These are phyloP conservation scores for Rhynchopsitta pachyrhyncha DNA, from an alignment of 2,113 vertebrate genomes.

Conservation along the genomic window DNA sequence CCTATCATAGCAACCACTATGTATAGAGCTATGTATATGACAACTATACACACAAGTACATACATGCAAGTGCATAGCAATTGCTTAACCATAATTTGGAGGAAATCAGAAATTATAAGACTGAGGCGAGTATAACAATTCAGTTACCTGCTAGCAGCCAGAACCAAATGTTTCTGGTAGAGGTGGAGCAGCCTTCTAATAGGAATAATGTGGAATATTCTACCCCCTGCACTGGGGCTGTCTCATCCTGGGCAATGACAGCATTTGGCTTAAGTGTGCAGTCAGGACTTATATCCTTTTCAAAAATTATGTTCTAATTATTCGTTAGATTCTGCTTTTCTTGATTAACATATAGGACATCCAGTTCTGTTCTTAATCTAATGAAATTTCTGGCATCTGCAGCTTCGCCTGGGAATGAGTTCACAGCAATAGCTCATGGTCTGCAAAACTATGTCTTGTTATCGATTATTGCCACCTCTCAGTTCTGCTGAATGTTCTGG, in stretches of 20 bases:
- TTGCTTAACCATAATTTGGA: background rate
- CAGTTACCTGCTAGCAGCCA: background rate
- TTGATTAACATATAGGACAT: background rate
- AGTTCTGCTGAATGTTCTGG: background rate
- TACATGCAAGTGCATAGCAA: fast-evolving
- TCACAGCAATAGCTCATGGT: background rate
- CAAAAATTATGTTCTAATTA: background rate
- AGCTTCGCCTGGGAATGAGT: background rate
- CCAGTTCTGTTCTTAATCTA: background rate
- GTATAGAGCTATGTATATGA: background rate
- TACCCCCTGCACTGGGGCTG: background rate
- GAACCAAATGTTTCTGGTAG: background rate
- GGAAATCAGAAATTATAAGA: background rate
- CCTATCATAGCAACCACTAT: background rate
- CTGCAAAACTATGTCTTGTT: background rate
- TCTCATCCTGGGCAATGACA: background rate
- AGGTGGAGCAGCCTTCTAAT: background rate
- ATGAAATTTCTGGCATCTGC: background rate
- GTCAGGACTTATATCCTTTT: background rate
- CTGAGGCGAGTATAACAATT: background rate
- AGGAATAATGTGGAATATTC: background rate
- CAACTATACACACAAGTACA: background rate
- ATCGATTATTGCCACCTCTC: background rate
- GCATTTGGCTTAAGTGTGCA: background rate
- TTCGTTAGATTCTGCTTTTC: background rate